A percentile compares a stretch with the other conserved stretches of the same genome.
phyloP scores from a whole-genome alignment of 2,888 invertebrate genomes.

The Fragum whitleyi region DNA sequence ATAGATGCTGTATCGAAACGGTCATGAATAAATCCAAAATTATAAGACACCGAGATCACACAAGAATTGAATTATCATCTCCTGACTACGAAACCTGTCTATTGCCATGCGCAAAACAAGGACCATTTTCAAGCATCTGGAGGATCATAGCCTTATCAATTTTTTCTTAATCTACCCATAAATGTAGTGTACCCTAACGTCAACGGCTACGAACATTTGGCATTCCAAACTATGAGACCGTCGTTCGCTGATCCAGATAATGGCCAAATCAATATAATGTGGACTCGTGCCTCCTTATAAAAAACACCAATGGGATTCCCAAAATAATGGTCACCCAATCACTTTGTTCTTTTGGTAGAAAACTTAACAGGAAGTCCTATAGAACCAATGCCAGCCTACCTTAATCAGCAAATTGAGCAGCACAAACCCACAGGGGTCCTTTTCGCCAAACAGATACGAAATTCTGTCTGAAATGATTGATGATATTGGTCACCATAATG shows the following conservation, averaged over 20 bases:
- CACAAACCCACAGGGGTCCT: neutral
- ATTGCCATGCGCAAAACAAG: slow-evolving; percentile 25
- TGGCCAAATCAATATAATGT: neutral
- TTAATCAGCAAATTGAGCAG: neutral
- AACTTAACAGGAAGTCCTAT: no score
- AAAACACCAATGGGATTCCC: neutral
- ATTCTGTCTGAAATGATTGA: no score
- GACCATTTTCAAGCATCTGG: slow-evolving; percentile 28
- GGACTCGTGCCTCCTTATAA: neutral
- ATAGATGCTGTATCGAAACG: slow-evolving; percentile 39
- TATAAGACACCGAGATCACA: neutral
- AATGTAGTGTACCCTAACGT: slow-evolving; percentile 29
- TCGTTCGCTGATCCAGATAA: neutral
- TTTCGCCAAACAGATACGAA: neutral
- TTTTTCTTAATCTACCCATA: slow-evolving; percentile 30
- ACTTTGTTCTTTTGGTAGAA: neutral
- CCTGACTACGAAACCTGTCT: slow-evolving; percentile 18
- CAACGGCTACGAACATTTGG: slow-evolving; percentile 24
- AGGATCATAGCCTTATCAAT: slow-evolving; percentile 35
- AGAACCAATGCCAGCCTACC: neutral
- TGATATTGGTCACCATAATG: no score
- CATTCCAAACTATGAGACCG: slow-evolving; percentile 11
- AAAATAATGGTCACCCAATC: neutral
- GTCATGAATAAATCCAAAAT: slow-evolving; percentile 26
- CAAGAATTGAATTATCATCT: slow-evolving; percentile 9